Percentiles rank a stretch among this genome's conserved stretches.
These are phyloP conservation scores for Cerceris ruficornis DNA, from an alignment of 2,888 invertebrate genomes.

Conservation along the genomic window DNA sequence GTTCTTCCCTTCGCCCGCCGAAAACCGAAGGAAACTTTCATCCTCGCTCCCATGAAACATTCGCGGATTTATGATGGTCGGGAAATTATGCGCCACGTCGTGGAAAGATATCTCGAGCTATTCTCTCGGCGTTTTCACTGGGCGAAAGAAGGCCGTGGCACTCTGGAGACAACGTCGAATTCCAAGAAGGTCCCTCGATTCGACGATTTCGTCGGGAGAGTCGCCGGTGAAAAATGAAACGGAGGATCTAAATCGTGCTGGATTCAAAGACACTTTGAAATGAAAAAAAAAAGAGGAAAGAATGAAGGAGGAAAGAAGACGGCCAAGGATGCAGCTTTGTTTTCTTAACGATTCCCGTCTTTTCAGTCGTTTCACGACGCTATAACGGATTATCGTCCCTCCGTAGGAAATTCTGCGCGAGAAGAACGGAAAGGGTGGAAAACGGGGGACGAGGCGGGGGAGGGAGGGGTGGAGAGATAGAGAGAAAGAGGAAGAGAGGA, in stretches of 20 bases:
- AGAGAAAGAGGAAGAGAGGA: conserved; percentile 21
- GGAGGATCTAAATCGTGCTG: neutral
- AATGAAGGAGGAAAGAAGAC: neutral
- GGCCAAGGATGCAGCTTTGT: no score
- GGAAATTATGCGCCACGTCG: conserved; percentile 52
- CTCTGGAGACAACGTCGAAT: no score
- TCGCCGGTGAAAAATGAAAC: neutral
- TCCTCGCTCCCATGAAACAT: conserved; percentile 42
- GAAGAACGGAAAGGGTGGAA: conserved; percentile 13
- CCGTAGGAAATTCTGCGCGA: conserved; percentile 38
- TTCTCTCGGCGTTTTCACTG: conserved; percentile 1
- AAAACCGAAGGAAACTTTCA: conserved; percentile 68
- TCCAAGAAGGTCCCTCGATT: no score
- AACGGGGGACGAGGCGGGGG: neutral
- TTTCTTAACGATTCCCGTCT: conserved; percentile 49
- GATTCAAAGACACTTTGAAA: neutral
- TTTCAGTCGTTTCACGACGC: conserved; percentile 42
- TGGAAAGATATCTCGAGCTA: conserved; percentile 28
- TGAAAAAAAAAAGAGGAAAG: neutral
- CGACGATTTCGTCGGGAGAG: no score
- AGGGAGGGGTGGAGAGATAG: conserved; percentile 18
- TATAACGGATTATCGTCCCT: conserved; percentile 43
- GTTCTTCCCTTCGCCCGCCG: conserved; percentile 40
- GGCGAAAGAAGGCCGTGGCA: conserved; percentile 17
- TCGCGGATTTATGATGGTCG: conserved; percentile 55